These are phyloP conservation scores for Callospermophilus lateralis DNA, from an alignment of 2,113 vertebrate species.

Conservation along the genomic window DNA sequence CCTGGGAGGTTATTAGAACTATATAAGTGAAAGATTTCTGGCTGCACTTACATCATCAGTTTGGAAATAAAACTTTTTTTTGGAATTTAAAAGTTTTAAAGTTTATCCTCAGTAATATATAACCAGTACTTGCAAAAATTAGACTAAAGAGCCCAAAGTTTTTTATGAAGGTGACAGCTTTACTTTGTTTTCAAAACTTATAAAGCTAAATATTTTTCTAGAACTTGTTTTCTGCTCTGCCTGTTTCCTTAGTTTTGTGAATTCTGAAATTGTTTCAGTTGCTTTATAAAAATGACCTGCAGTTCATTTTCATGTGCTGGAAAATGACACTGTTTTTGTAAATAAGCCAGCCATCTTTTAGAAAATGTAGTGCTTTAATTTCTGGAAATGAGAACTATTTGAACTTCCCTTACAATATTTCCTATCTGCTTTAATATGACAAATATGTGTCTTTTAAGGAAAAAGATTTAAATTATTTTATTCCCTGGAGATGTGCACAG, in stretches of 20 bases:
- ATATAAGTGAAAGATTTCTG: neutral
- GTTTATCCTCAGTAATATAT: neutral
- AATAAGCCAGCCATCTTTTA: neutral
- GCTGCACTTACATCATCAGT: neutral
- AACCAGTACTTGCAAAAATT: constrained; percentile 1
- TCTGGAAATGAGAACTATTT: neutral
- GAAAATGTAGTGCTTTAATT: neutral
- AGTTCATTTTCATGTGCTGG: neutral
- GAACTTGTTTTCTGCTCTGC: neutral
- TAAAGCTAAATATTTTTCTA: neutral
- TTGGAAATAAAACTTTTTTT: neutral
- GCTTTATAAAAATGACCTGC: neutral
- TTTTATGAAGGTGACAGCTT: neutral
- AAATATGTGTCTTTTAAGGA: neutral
- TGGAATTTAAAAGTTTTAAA: neutral
- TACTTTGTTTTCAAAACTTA: neutral
- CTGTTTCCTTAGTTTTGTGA: neutral
- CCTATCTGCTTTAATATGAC: neutral
- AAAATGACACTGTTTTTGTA: neutral
- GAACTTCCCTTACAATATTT: neutral
- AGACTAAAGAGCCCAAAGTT: neutral
- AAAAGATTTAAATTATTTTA: neutral
- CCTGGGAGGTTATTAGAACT: neutral
- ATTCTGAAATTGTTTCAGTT: constrained; percentile 40
- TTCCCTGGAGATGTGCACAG: neutral